These are phyloP conservation scores for Spodoptera frugiperda DNA, from an alignment of 1,140 invertebrate species.

Conservation along the genomic window DNA sequence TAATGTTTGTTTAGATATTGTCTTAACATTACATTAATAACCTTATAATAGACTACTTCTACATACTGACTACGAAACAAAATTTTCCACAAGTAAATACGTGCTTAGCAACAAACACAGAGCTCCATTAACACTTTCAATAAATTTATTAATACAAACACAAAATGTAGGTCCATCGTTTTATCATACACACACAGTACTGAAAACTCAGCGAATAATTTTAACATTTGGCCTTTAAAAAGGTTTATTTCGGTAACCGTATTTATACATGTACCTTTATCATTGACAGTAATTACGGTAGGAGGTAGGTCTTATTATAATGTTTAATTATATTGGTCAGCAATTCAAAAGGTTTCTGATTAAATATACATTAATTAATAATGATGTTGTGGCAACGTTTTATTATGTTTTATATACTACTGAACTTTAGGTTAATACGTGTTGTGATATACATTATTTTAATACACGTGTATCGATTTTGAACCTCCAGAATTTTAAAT, in stretches of 20 bases:
- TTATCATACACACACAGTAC: background rate
- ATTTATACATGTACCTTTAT: background rate
- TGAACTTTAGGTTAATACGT: too few species aligned
- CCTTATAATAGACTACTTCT: too few species aligned
- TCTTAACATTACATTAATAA: too few species aligned
- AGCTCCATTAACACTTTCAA: too few species aligned
- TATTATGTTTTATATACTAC: background rate
- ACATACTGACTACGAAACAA: too few species aligned
- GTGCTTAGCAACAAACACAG: too few species aligned
- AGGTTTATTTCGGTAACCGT: constrained; percentile 6
- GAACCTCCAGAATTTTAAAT: too few species aligned
- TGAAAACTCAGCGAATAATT: constrained; percentile 7
- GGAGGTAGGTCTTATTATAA: background rate
- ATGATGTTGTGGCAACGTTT: background rate
- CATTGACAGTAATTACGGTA: constrained; percentile 8
- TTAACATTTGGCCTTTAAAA: constrained; percentile 6
- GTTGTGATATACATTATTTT: too few species aligned
- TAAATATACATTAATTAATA: background rate
- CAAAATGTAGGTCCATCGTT: background rate
- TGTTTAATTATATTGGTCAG: constrained; percentile 16
- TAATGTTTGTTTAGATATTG: too few species aligned
- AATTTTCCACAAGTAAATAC: too few species aligned
- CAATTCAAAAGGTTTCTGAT: background rate
- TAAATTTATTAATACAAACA: background rate
- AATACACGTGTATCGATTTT: too few species aligned